These are phyloP conservation scores for Monodelphis domestica DNA, from an alignment of 2,797 vertebrate species.

Conservation along the genomic window DNA sequence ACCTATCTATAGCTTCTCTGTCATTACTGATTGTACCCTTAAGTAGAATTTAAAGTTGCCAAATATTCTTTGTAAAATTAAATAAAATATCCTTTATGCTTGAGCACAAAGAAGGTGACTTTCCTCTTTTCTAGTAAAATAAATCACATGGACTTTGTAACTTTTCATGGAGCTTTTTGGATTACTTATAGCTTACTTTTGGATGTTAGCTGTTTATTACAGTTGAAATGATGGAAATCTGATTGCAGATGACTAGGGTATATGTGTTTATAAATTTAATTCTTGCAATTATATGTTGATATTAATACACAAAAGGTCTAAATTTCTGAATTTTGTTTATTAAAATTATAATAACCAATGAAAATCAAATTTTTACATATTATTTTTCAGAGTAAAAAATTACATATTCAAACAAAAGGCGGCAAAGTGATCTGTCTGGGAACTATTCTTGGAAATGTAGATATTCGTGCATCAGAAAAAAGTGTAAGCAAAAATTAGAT, in stretches of 20 bases:
- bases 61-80: not conserved
- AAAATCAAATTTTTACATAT: conserved; percentile 41
- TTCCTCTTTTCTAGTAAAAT: not conserved
- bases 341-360: not conserved
- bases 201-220: not conserved
- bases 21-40: not conserved
- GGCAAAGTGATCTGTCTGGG: conserved; percentile 91
- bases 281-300: conserved; percentile 12
- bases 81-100: not conserved
- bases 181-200: not conserved
- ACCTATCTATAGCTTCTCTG: not conserved
- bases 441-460: conserved; percentile 93
- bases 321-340: conserved; percentile 38
- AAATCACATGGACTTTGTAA: not conserved
- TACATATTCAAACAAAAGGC: conserved; percentile 88
- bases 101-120: not conserved
- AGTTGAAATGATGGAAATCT: not conserved
- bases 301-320: conserved; percentile 32
- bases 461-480: conserved; percentile 89
- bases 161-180: not conserved
- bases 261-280: not conserved
- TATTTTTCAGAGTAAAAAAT: conserved; percentile 89
- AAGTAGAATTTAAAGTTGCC: not conserved
- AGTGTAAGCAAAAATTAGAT: conserved; percentile 88
- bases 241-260: not conserved